Evolutionary conservation across 1,140 invertebrate genomes (phyloP).

Genomic region (Drosophila nannoptera): DNA sequence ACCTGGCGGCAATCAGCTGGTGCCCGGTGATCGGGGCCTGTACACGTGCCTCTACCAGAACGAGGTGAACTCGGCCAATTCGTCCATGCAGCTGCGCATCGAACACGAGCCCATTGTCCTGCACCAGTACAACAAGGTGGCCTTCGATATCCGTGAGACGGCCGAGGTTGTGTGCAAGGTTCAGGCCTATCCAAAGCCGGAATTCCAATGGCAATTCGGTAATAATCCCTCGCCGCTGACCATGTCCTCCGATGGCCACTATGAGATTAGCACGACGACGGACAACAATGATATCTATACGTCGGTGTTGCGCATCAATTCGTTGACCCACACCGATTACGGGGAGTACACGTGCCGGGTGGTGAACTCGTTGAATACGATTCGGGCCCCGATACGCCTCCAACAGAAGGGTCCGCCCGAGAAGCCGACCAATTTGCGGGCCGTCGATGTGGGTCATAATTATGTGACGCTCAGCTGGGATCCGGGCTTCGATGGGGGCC

Average conservation of each 20-base stretch:
- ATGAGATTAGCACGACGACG: conserved; percentile 89
- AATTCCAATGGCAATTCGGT: conserved; percentile 94
- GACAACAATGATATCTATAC: conserved; percentile 92
- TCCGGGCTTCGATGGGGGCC: conserved; percentile 92
- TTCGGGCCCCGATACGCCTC: conserved; percentile 87
- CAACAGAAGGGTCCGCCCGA: conserved; percentile 92
- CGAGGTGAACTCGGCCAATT: conserved; percentile 91
- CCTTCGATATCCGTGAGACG: conserved; percentile 89
- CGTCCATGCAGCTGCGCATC: conserved; percentile 92
- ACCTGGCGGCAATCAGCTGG: conserved; percentile 86
- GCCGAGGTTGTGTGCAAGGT: conserved; percentile 93
- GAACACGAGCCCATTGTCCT: conserved; percentile 93
- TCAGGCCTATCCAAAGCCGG: conserved; percentile 93
- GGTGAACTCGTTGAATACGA: conserved; percentile 87
- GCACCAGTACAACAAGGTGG: conserved; percentile 92
- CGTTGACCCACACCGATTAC: conserved; percentile 89
- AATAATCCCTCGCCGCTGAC: conserved; percentile 85
- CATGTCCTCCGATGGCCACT: conserved; percentile 90
- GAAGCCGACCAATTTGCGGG: conserved; percentile 85
- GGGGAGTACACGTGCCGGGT: conserved; percentile 94
- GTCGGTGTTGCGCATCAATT: conserved; percentile 87
- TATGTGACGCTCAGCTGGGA: conserved; percentile 90
- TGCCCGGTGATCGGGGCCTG: conserved; percentile 90
- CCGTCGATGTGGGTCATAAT: conserved; percentile 86
- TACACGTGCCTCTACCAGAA: conserved; percentile 94